phyloP scores from a whole-genome alignment of 2,797 vertebrate species.

The Graptemys geographica region DNA sequence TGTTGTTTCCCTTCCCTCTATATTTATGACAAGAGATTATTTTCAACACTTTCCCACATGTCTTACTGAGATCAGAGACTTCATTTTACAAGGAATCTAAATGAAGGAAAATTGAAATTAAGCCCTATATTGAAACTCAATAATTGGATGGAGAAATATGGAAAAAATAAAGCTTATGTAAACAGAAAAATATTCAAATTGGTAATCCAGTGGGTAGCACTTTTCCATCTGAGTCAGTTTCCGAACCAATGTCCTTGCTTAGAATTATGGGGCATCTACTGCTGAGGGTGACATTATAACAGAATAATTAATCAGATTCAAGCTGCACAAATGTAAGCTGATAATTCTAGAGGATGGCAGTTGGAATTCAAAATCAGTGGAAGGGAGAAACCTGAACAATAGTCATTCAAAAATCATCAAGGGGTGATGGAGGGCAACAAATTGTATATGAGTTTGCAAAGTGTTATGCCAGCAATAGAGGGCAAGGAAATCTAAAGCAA shows the following conservation, averaged over 20 bases:
- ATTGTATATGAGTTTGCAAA: background rate
- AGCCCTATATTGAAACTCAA: background rate
- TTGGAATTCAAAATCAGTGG: conserved; percentile 23
- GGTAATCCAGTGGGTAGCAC: background rate
- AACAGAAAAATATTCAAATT: conserved; percentile 19
- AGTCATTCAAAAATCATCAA: background rate
- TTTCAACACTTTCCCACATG: background rate
- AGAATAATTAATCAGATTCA: conserved; percentile 22
- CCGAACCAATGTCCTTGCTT: fast-evolving
- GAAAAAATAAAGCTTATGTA: background rate
- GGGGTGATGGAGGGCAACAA: background rate
- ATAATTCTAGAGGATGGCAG: background rate
- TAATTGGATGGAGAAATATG: background rate
- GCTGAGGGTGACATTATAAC: fast-evolving
- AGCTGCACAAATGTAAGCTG: background rate
- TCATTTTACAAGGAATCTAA: background rate
- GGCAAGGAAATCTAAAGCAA: background rate
- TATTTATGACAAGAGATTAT: background rate
- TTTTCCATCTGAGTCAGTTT: background rate
- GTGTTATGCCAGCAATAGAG: background rate
- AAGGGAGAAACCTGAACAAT: conserved; percentile 5
- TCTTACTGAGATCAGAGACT: background rate
- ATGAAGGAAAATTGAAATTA: conserved; percentile 1
- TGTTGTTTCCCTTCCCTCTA: no score
- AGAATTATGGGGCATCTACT: background rate